Conservation (phyloP, 1,140 invertebrate species). For the Leptoteleia sp. region DNA sequence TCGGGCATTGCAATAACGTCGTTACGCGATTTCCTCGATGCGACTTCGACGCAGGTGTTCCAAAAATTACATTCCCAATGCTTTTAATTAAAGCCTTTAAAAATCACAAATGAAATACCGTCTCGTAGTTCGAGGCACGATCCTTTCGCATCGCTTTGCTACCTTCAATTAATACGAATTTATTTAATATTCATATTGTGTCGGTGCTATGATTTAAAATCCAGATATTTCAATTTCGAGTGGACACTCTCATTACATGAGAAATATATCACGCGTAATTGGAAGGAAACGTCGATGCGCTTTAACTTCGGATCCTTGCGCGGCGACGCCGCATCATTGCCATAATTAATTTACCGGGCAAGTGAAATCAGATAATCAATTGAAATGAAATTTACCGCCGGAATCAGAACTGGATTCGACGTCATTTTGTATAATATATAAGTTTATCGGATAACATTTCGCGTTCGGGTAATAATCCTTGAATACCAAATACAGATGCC, state of each 20-base stretch:
- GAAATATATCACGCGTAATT: constrained; percentile 47
- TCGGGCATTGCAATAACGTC: constrained; percentile 4
- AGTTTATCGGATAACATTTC: constrained; percentile 42
- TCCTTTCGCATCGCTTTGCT: neutral
- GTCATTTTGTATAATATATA: constrained; percentile 30
- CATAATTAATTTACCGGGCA: constrained; percentile 53
- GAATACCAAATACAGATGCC: constrained; percentile 15
- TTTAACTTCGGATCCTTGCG: constrained; percentile 36
- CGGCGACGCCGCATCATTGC: constrained; percentile 33
- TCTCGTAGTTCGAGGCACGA: neutral
- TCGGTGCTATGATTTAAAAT: constrained; percentile 45
- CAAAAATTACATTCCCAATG: constrained; percentile 22
- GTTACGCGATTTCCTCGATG: constrained; percentile 22
- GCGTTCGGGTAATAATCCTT: constrained; percentile 37
- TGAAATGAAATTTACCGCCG: constrained; percentile 43
- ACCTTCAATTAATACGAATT: constrained; percentile 32
- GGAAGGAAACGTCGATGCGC: constrained; percentile 39
- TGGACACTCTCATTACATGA: constrained; percentile 39
- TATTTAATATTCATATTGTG: constrained; percentile 47
- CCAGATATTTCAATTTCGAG: constrained; percentile 50
- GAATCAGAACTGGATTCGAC: constrained; percentile 39
- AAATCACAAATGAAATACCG: constrained; percentile 3
- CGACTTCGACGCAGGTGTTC: constrained; percentile 32
- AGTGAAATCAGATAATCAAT: constrained; percentile 54
- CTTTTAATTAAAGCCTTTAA: constrained; percentile 22